These are phyloP conservation scores for Ornithoptera priamus DNA, from an alignment of 2,888 invertebrate species.

Conservation along the genomic window DNA sequence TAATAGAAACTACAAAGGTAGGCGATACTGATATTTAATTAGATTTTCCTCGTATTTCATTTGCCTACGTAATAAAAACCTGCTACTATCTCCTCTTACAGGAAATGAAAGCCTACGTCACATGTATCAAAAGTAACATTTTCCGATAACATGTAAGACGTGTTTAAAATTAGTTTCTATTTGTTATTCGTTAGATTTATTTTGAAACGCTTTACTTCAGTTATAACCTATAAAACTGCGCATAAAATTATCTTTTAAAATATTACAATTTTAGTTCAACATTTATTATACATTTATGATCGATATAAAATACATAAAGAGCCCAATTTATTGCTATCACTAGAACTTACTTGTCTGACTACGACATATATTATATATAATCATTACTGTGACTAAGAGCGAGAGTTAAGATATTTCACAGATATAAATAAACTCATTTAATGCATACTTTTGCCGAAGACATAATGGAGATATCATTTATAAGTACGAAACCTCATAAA, in stretches of 20 bases:
- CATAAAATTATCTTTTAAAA: background rate
- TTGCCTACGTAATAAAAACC: conserved; percentile 6
- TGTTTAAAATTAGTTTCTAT: background rate
- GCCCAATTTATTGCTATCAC: no score
- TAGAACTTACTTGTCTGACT: no score
- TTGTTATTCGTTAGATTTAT: background rate
- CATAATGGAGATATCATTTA: no score
- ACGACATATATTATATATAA: no score
- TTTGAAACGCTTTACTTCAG: background rate
- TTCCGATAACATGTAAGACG: background rate
- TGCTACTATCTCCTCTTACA: background rate
- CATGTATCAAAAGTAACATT: background rate
- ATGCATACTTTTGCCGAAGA: no score
- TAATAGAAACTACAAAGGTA: background rate
- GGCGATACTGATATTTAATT: conserved; percentile 1
- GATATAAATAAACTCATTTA: no score
- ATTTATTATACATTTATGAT: background rate
- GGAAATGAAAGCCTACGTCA: background rate
- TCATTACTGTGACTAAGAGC: no score
- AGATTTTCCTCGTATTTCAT: conserved; percentile 3
- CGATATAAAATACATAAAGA: no score
- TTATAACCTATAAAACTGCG: background rate
- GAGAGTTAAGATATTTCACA: no score
- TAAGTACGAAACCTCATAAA: no score
- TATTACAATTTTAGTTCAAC: background rate